Conservation (phyloP, 2,113 vertebrate genomes). For the Cnemophilus loriae region DNA sequence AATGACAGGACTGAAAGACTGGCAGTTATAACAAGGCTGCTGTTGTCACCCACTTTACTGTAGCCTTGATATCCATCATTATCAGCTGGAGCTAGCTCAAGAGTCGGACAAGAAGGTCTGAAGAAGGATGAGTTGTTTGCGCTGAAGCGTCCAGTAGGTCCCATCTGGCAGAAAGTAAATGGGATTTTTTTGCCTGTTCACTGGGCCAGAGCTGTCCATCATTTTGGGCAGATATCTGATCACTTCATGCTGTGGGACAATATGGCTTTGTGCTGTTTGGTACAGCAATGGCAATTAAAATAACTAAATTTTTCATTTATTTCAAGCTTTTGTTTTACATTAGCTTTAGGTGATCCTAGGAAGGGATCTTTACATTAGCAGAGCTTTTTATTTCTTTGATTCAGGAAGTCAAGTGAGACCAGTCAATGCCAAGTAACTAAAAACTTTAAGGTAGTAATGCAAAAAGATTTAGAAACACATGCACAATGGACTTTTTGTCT, state of each 20-base stretch:
- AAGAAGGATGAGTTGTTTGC: conserved; percentile 91
- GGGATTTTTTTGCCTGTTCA: conserved; percentile 79
- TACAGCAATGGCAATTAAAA: conserved; percentile 64
- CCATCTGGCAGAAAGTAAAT: conserved; percentile 89
- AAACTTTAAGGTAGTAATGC: neutral
- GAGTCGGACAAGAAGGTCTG: conserved; percentile 82
- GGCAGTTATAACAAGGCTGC: conserved; percentile 91
- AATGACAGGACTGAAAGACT: conserved; percentile 88
- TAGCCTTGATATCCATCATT: conserved; percentile 88
- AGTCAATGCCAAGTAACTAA: neutral
- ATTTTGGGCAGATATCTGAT: conserved; percentile 81
- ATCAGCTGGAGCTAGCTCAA: conserved; percentile 80
- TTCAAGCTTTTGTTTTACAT: conserved; percentile 53
- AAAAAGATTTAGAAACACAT: neutral
- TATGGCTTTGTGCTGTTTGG: conserved; percentile 74
- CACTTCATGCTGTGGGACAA: conserved; percentile 79
- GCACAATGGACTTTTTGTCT: neutral
- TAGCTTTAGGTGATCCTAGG: neutral
- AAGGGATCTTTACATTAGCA: neutral
- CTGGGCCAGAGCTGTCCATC: conserved; percentile 82
- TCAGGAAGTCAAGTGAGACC: neutral
- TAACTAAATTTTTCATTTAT: conserved; percentile 57
- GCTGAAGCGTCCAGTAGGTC: conserved; percentile 86
- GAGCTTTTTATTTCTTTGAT: neutral
- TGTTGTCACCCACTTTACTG: conserved; percentile 85